phyloP scores from a whole-genome alignment of 1,140 invertebrate genomes.

The Chymomyza costata region DNA sequence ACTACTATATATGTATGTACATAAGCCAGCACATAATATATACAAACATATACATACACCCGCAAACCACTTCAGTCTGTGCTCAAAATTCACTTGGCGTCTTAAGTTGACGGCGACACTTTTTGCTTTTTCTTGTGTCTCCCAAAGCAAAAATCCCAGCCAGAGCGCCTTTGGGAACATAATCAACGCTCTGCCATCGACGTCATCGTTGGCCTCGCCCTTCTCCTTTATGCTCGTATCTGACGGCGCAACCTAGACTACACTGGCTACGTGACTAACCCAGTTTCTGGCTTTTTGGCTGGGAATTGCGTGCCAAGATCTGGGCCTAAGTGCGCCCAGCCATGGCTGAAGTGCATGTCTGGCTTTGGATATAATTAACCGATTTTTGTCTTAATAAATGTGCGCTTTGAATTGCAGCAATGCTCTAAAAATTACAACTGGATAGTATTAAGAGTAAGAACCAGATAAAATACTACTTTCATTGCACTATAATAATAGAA shows the following conservation, averaged over 20 bases:
- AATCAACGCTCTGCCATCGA: slow-evolving; percentile 53
- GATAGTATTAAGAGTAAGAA: too few relatives aligned
- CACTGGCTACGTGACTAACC: slow-evolving; percentile 63
- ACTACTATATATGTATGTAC: slow-evolving; percentile 34
- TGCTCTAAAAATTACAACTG: too few relatives aligned
- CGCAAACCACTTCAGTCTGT: slow-evolving; percentile 4
- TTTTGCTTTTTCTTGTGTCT: slow-evolving; percentile 3
- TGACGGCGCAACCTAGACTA: too few relatives aligned
- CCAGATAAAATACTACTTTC: too few relatives aligned
- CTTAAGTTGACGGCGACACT: slow-evolving; percentile 20
- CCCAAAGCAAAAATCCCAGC: slow-evolving; percentile 37
- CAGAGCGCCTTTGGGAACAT: slow-evolving; percentile 53
- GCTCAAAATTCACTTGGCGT: slow-evolving; percentile 8
- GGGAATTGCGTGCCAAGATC: slow-evolving; percentile 7
- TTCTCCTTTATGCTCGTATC: too few relatives aligned
- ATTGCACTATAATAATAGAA: too few relatives aligned
- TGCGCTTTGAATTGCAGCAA: too few relatives aligned
- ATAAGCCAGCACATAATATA: slow-evolving; percentile 19
- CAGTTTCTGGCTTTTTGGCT: slow-evolving; percentile 19
- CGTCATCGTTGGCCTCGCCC: too few relatives aligned
- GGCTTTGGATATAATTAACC: slow-evolving; percentile 54
- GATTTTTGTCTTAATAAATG: too few relatives aligned
- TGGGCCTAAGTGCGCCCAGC: too few relatives aligned
- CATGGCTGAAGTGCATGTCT: slow-evolving; percentile 20
- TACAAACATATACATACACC: too few relatives aligned